A percentile compares a stretch with the other conserved stretches of the same genome.
Evolutionary conservation across 2,113 vertebrate genomes (phyloP).

Genomic region (Caloenas nicobarica): DNA sequence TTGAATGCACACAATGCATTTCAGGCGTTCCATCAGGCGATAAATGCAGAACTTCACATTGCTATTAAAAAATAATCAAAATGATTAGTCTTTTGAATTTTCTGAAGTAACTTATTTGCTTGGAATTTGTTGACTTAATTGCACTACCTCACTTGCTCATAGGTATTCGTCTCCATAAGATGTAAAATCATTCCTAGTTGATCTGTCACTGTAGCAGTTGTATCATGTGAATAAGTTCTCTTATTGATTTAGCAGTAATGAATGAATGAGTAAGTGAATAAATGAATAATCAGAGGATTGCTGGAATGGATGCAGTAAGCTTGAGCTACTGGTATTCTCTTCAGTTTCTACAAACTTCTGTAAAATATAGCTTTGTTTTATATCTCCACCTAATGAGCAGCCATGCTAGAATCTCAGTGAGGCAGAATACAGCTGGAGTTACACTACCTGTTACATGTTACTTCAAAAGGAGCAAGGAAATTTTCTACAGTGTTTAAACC

Average conservation of each 20-base stretch:
- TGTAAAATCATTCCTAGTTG: slow-evolving; percentile 55
- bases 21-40: slow-evolving; percentile 73
- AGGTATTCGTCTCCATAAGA: slow-evolving; percentile 37
- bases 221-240: slow-evolving; percentile 30
- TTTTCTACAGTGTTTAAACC: neutral
- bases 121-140: slow-evolving; percentile 72
- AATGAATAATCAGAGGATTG: slow-evolving; percentile 22
- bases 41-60: slow-evolving; percentile 75
- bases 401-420: neutral
- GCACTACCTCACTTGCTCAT: slow-evolving; percentile 35
- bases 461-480: neutral
- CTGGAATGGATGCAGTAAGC: slow-evolving; percentile 15
- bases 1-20: slow-evolving; percentile 79
- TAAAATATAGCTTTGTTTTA: neutral
- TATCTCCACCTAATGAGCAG: neutral
- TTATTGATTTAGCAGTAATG: slow-evolving; percentile 49
- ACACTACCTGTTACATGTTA: neutral
- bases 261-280: slow-evolving; percentile 53
- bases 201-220: slow-evolving; percentile 51
- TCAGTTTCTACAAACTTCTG: neutral
- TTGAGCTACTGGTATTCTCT: neutral
- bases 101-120: slow-evolving; percentile 69
- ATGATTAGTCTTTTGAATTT: slow-evolving; percentile 78
- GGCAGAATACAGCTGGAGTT: neutral
- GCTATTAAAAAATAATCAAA: slow-evolving; percentile 84